Evolutionary conservation across 1,140 invertebrate species (phyloP).

Genomic region (Papilio dardanus): DNA sequence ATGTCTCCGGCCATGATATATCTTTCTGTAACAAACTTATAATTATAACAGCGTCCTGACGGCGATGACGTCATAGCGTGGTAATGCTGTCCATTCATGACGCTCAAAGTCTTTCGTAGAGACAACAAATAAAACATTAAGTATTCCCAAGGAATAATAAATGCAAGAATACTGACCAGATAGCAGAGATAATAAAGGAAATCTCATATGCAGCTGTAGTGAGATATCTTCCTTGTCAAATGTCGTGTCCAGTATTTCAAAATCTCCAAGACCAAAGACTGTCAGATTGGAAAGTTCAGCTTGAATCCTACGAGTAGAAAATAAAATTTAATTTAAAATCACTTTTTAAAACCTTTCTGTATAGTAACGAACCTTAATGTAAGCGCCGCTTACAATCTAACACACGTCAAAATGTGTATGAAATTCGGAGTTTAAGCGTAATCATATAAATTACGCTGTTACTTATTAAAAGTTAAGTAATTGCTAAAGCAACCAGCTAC

Average conservation of each 20-base stretch:
- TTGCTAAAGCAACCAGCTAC: not conserved
- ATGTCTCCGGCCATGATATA: slow-evolving; percentile 65
- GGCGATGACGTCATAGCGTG: slow-evolving; percentile 23
- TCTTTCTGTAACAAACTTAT: slow-evolving; percentile 54
- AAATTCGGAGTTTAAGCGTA: no score
- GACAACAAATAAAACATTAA: no score
- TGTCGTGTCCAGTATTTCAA: slow-evolving; percentile 39
- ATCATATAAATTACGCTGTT: no score
- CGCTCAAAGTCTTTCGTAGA: no score
- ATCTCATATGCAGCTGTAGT: slow-evolving; percentile 41
- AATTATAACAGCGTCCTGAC: not conserved
- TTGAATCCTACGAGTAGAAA: slow-evolving; percentile 46
- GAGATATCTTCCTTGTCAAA: slow-evolving; percentile 45
- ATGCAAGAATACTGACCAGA: slow-evolving; percentile 35
- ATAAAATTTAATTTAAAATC: not conserved
- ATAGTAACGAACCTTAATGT: no score
- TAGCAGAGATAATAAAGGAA: slow-evolving; percentile 40
- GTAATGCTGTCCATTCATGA: not conserved
- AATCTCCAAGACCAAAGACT: slow-evolving; percentile 45
- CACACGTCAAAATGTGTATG: no score
- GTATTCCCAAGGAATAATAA: no score
- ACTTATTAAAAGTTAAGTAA: no score
- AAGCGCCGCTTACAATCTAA: no score
- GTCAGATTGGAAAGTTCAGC: slow-evolving; percentile 37
- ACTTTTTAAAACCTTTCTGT: no score